Evolutionary conservation across 2,888 invertebrate species (phyloP).

Genomic region (Siphlonurus alternatus): DNA sequence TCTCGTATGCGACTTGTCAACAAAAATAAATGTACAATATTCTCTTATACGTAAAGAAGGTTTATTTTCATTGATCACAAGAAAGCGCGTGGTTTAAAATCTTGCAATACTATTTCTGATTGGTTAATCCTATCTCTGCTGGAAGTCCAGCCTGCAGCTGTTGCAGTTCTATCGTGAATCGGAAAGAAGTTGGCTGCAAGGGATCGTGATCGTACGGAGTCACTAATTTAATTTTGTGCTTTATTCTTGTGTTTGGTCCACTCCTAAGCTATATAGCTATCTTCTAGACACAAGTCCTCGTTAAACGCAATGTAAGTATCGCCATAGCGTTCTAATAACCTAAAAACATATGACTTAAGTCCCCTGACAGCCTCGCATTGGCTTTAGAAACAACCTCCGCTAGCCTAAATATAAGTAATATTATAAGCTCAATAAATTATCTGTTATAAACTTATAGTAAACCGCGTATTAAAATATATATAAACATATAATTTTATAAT

Average conservation of each 20-base stretch:
- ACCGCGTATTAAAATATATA: too few species aligned
- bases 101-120: neutral
- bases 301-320: neutral
- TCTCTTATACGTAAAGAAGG: neutral
- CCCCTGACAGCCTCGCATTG: neutral
- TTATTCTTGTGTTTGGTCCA: neutral
- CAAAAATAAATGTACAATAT: neutral
- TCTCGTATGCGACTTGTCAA: neutral
- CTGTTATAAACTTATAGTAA: too few species aligned
- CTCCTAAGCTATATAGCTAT: neutral
- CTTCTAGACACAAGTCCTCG: neutral
- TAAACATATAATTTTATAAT: too few species aligned
- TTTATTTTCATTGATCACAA: neutral
- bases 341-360: neutral
- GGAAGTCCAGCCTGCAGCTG: constrained; percentile 1
- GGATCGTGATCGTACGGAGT: neutral
- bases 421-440: too few species aligned
- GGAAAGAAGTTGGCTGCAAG: neutral
- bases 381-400: neutral
- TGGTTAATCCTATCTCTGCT: neutral
- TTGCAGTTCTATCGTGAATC: neutral
- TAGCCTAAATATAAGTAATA: too few species aligned
- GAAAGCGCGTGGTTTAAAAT: neutral
- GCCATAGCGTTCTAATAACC: neutral
- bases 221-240: neutral